Conservation (phyloP, 2,797 vertebrate genomes). For the Botia kubotai region DNA sequence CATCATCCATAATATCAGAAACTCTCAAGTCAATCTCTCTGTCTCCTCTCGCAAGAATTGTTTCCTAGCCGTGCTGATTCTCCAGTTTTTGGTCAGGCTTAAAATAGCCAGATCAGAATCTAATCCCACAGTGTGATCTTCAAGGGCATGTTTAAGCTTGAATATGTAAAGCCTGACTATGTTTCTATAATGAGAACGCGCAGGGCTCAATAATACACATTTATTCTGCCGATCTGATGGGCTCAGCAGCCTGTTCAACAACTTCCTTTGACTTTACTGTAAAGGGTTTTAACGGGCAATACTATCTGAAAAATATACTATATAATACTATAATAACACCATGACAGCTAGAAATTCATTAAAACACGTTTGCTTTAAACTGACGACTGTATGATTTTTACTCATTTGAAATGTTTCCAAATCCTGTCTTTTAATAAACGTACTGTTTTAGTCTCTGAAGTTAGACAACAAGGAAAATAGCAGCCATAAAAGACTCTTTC, state of each 20-base stretch:
- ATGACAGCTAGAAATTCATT: too few relatives aligned
- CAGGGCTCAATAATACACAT: background rate
- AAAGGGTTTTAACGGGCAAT: too few relatives aligned
- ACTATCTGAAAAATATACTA: too few relatives aligned
- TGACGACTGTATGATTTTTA: too few relatives aligned
- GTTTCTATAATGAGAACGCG: background rate
- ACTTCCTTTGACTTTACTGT: too few relatives aligned
- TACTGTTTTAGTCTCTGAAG: background rate
- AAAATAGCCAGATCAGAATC: background rate
- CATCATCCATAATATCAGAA: conserved; percentile 55
- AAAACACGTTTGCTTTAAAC: too few relatives aligned
- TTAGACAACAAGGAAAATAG: background rate
- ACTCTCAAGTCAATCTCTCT: background rate
- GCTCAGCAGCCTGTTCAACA: too few relatives aligned
- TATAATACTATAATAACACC: too few relatives aligned
- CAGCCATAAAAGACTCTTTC: background rate
- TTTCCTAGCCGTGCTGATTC: background rate
- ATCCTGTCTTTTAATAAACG: background rate
- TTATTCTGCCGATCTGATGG: background rate
- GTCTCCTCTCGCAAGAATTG: background rate
- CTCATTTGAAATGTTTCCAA: background rate
- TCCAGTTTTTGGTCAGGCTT: too few relatives aligned
- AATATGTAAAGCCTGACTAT: background rate
- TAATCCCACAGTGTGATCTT: background rate
- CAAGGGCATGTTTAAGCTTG: background rate